Conservation (phyloP, 2,888 invertebrate genomes). For the Rhagium mordax region DNA sequence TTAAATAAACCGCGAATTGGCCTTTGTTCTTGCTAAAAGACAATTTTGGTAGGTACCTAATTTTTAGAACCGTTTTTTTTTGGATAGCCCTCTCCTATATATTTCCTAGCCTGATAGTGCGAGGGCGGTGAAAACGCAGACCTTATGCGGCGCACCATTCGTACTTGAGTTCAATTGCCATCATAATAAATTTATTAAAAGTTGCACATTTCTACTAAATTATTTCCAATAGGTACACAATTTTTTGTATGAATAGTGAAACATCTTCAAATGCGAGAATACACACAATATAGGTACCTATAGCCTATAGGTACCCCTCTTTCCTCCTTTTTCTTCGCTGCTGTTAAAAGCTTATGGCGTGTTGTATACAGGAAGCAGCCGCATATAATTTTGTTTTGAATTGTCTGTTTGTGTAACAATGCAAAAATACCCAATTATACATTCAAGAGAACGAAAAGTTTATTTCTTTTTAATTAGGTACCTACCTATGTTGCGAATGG, state of each 20-base stretch:
- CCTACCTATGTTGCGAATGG: slow-evolving; percentile 21
- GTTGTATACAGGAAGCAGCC: slow-evolving; percentile 7
- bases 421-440: slow-evolving; percentile 19
- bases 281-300: neutral
- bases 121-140: too few relatives aligned
- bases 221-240: neutral
- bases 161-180: too few relatives aligned
- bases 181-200: too few relatives aligned
- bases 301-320: too few relatives aligned
- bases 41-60: too few relatives aligned
- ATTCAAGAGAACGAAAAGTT: slow-evolving; percentile 19
- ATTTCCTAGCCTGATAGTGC: too few relatives aligned
- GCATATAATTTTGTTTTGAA: slow-evolving; percentile 17
- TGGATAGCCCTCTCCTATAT: too few relatives aligned
- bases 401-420: slow-evolving; percentile 25
- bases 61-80: too few relatives aligned
- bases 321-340: neutral
- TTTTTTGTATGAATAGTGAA: neutral
- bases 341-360: slow-evolving; percentile 5
- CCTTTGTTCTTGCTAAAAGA: too few relatives aligned
- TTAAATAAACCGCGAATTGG: too few relatives aligned
- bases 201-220: neutral
- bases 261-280: neutral
- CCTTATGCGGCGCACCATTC: too few relatives aligned
- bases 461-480: slow-evolving; percentile 34